Base-by-base conservation (phyloP, 2,113 vertebrate species). In the Eulemur rufifrons region DNA sequence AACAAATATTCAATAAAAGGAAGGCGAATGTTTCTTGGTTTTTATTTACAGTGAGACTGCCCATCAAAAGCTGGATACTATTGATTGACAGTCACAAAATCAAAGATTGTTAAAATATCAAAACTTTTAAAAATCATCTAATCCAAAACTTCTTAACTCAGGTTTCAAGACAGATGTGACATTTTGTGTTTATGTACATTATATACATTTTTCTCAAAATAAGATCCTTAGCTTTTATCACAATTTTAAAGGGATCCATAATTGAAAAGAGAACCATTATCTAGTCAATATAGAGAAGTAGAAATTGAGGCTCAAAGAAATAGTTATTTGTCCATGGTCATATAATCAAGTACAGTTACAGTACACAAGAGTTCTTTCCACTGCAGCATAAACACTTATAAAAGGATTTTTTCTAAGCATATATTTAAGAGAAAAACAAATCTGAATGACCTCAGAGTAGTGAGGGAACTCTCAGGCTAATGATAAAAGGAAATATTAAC, bases 191-290 rank as follows among this genome's bases (percentile, higher is more conserved):
- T 56, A 4, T 56, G 34, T 76, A 61, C 6, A 56, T 42, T 71
- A 86, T 32, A 88, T 45, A 81, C 2, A n/a, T 47, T 96, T 47
- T 77, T 42, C 66, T 52, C 34, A 52, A 87, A 93, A 54, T 59
- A 66, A 88, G 32, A 91, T 32, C 9, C 77, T 81, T 52, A 29
- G 42, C 32, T 91, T 88, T 69, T 15, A 69, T 63, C 39, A 80
- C 14, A 80, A 95, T 73, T 84, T 95, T 77, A 94, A 59, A 97
- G 14, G 29, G 27, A 69, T 11, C 14, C 4, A 59, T 42, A 37
- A 80, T 3, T 88, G 47, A 88, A 95, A 95, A 93, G 37, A 86
- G 78, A 78, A 91, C 9, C 20, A 95, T 69, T 77, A 81, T 37
- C 27, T 54, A 73, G 50, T 85, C 59, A 85, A 87, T 37, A 21